Evolutionary conservation across 2,113 vertebrate species (phyloP).

Genomic region (Leptobrachium ailaonicum): DNA sequence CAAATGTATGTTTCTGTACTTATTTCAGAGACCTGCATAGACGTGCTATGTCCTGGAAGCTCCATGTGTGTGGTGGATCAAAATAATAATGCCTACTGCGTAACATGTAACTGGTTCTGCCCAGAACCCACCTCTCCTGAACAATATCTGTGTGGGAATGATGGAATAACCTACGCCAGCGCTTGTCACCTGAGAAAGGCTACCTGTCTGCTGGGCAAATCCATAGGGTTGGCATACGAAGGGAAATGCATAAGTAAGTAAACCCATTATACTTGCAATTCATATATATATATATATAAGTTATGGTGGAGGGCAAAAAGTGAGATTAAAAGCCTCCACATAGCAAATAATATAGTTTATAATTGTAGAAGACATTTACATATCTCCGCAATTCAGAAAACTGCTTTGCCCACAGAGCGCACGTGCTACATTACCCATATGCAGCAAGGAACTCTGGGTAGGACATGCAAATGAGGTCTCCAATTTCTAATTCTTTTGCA

Average conservation of each 20-base stretch:
- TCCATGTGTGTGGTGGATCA: conserved; percentile 97
- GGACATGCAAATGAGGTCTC: too few species aligned
- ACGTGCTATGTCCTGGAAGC: conserved; percentile 91
- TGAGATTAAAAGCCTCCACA: too few species aligned
- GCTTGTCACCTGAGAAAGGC: conserved; percentile 95
- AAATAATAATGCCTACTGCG: conserved; percentile 96
- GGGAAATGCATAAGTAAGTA: conserved; percentile 97
- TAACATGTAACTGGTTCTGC: conserved; percentile 95
- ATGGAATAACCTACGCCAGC: conserved; percentile 90
- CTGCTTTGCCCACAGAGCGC: too few species aligned
- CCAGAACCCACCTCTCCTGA: conserved; percentile 90
- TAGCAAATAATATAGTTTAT: too few species aligned
- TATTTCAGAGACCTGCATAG: conserved; percentile 90
- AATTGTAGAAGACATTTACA: too few species aligned
- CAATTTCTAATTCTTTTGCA: too few species aligned
- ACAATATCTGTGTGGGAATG: conserved; percentile 97
- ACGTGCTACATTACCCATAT: too few species aligned
- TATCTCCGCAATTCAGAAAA: too few species aligned
- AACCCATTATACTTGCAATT: background rate
- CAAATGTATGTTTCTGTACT: background rate
- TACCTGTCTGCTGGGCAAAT: conserved; percentile 92
- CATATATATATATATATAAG: too few species aligned
- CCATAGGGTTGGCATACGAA: conserved; percentile 95
- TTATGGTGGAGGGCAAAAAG: too few species aligned
- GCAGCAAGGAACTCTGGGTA: too few species aligned